phyloP scores from a whole-genome alignment of 2,113 vertebrate genomes.

The Bufo gargarizans region DNA sequence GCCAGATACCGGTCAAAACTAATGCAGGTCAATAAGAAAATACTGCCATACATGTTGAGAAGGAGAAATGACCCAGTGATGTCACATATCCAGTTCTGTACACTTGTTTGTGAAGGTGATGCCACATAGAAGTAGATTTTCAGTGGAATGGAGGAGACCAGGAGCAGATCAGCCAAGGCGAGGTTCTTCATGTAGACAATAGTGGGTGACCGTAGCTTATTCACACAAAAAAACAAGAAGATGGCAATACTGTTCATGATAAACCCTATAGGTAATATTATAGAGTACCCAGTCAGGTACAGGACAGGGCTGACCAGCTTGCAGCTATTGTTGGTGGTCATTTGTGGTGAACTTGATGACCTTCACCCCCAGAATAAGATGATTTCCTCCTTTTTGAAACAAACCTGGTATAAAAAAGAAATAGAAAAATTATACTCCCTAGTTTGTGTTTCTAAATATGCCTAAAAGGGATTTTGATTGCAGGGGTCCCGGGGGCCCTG shows the following conservation, averaged over 20 bases:
- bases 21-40: slow-evolving; percentile 73
- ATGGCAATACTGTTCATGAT: slow-evolving; percentile 42
- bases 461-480: not conserved
- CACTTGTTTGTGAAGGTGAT: not conserved
- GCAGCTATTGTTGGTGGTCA: slow-evolving; percentile 17
- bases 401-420: slow-evolving; percentile 7
- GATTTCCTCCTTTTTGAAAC: not conserved
- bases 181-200: slow-evolving; percentile 75
- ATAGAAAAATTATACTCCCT: not conserved
- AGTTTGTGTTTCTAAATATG: not conserved
- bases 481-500: too few relatives aligned
- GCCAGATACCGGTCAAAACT: slow-evolving; percentile 74
- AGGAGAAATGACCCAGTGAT: slow-evolving; percentile 66
- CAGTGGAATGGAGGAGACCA: slow-evolving; percentile 69
- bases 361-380: not conserved
- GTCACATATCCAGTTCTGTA: slow-evolving; percentile 57
- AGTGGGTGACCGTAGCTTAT: slow-evolving; percentile 68
- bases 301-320: not conserved
- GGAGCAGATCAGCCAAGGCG: slow-evolving; percentile 68
- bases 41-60: slow-evolving; percentile 77
- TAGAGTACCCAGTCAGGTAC: not conserved
- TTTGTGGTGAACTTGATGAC: not conserved
- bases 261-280: slow-evolving; percentile 27
- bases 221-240: slow-evolving; percentile 18
- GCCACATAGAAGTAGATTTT: slow-evolving; percentile 65